Percentiles rank a stretch among this genome's conserved stretches.
These are phyloP conservation scores for Montifringilla adamsi DNA, from an alignment of 2,113 vertebrate genomes.

Conservation along the genomic window DNA sequence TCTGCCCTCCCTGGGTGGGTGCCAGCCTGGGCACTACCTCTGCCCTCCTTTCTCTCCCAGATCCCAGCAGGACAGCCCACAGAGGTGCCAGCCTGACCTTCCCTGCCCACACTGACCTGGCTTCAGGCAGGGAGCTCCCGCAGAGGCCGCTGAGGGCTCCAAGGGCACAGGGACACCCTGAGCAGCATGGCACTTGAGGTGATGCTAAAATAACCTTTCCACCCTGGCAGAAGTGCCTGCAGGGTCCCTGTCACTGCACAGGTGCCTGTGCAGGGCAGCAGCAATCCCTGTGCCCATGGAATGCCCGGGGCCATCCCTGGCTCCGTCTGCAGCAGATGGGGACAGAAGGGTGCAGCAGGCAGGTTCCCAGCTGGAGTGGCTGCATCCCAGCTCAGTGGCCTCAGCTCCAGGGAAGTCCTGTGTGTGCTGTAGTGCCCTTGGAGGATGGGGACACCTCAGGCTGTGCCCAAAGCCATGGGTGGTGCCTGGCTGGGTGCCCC, in stretches of 20 bases:
- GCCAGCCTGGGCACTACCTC: not conserved
- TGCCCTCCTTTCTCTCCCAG: not conserved
- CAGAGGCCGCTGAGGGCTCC: not conserved
- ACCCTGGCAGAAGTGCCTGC: not conserved
- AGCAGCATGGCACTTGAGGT: not conserved
- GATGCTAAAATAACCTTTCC: not conserved
- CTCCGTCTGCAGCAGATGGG: not conserved
- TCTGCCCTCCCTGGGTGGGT: not conserved
- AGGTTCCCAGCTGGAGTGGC: not conserved
- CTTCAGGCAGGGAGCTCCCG: fast-evolving
- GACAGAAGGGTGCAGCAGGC: not conserved
- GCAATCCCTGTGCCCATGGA: not conserved
- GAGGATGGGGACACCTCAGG: not conserved
- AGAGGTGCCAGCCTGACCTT: not conserved
- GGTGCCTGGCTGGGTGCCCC: not conserved
- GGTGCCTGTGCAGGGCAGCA: not conserved
- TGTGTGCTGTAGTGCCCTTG: not conserved
- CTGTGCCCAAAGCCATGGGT: not conserved
- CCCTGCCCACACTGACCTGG: too few relatives aligned
- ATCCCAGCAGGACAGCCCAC: not conserved
- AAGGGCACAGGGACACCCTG: not conserved
- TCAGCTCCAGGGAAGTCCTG: not conserved
- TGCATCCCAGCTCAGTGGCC: fast-evolving
- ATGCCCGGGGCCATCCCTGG: not conserved
- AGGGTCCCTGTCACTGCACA: not conserved